A percentile compares a stretch with the other conserved stretches of the same genome.
These are phyloP conservation scores for Babyrousa celebensis DNA, from an alignment of 2,797 vertebrate species.

Conservation along the genomic window DNA sequence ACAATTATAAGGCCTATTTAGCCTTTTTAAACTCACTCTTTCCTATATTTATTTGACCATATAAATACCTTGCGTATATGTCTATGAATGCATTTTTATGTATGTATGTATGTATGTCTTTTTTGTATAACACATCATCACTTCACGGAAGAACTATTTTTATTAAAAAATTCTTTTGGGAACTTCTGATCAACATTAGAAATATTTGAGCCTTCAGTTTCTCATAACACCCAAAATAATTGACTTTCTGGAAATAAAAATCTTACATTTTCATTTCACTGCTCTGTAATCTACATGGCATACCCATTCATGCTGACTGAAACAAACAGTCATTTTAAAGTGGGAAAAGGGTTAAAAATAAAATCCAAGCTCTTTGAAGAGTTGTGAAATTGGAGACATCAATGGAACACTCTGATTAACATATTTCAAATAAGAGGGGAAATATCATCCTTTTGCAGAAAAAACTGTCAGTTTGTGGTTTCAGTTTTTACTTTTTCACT, in stretches of 20 bases:
- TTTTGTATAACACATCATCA: not conserved
- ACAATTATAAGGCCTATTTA: not conserved
- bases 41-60: not conserved
- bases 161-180: not conserved
- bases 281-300: not conserved
- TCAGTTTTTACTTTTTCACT: not conserved
- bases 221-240: constrained; percentile 22
- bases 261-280: constrained; percentile 59
- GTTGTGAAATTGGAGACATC: constrained; percentile 45
- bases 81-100: not conserved
- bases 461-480: constrained; percentile 15
- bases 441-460: constrained; percentile 55
- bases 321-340: not conserved
- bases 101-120: not conserved
- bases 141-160: constrained; percentile 1
- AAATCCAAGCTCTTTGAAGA: not conserved
- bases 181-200: constrained; percentile 32
- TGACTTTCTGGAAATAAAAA: constrained; percentile 53
- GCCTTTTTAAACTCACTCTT: not conserved
- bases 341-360: not conserved
- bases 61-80: not conserved
- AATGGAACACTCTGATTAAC: constrained; percentile 29
- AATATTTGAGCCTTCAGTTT: constrained; percentile 37
- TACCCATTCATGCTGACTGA: constrained; percentile 3
- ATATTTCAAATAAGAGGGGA: constrained; percentile 64